Evolutionary conservation across 2,113 vertebrate genomes (phyloP).

Genomic region (Pachycephala philippinensis): DNA sequence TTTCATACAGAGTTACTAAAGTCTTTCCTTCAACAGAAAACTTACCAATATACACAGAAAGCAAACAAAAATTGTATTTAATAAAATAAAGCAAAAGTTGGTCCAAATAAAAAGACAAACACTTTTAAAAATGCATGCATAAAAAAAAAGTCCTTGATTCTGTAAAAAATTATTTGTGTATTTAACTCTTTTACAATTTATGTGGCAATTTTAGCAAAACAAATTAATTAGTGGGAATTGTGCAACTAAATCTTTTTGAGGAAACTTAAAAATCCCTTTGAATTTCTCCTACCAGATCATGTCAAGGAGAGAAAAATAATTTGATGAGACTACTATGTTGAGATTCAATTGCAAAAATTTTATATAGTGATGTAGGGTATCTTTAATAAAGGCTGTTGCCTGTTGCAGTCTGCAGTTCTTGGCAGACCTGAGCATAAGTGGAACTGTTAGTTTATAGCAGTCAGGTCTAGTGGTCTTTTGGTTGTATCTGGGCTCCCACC

Average conservation of each 20-base stretch:
- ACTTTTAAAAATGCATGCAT: neutral
- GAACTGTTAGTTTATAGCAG: neutral
- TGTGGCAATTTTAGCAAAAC: neutral
- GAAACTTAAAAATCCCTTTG: neutral
- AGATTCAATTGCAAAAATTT: neutral
- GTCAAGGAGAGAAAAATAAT: neutral
- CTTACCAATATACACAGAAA: neutral
- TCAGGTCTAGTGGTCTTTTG: neutral
- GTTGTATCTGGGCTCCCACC: neutral
- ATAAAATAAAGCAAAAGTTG: neutral
- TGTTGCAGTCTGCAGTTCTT: neutral
- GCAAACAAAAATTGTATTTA: neutral
- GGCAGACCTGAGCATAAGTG: neutral
- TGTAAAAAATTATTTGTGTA: neutral
- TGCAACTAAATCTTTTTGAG: neutral
- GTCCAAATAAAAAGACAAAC: neutral
- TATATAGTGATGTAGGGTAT: neutral
- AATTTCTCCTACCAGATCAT: neutral
- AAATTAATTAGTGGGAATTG: neutral
- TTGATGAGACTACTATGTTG: neutral
- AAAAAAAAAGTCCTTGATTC: neutral
- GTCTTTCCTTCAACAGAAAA: neutral
- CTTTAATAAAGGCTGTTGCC: neutral
- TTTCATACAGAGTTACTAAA: neutral
- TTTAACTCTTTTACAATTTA: neutral